phyloP scores from a whole-genome alignment of 2,888 invertebrate genomes.

The Habroteleia sp. region DNA sequence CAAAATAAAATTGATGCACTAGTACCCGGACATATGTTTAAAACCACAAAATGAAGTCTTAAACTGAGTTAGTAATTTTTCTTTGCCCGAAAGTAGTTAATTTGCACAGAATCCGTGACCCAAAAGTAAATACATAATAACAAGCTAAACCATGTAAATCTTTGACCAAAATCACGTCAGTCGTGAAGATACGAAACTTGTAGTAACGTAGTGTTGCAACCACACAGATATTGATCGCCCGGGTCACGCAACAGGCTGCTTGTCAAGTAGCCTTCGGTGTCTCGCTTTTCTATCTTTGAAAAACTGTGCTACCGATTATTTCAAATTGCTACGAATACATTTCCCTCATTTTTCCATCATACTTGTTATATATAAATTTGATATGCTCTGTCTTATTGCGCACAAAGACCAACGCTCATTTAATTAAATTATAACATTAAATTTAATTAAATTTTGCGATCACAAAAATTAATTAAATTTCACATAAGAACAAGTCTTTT shows the following conservation, averaged over 20 bases:
- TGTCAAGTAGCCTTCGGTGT: slow-evolving; percentile 64
- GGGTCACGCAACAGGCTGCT: slow-evolving; percentile 78
- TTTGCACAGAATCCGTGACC: slow-evolving; percentile 12
- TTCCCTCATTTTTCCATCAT: neutral
- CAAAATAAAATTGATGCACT: too few relatives aligned
- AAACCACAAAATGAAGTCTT: too few relatives aligned
- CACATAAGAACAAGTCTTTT: too few relatives aligned
- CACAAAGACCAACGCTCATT: neutral
- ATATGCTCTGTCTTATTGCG: too few relatives aligned
- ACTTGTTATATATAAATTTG: too few relatives aligned
- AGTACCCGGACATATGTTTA: too few relatives aligned
- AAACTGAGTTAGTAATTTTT: too few relatives aligned
- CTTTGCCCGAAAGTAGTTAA: too few relatives aligned
- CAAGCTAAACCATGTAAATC: slow-evolving; percentile 48
- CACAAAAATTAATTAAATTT: slow-evolving; percentile 15
- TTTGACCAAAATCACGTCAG: slow-evolving; percentile 62
- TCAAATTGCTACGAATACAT: neutral
- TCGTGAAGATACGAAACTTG: slow-evolving; percentile 65
- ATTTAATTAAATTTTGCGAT: slow-evolving; percentile 6
- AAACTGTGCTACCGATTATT: slow-evolving; percentile 39
- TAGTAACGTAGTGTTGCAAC: slow-evolving; percentile 67
- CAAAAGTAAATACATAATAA: slow-evolving; percentile 25
- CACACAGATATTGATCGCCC: slow-evolving; percentile 76
- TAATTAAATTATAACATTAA: slow-evolving; percentile 3
- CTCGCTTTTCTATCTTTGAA: slow-evolving; percentile 49